Evolutionary conservation across 2,113 vertebrate genomes (phyloP), one percentile per base, ranked within the genome.

Genomic region (Pyrgilauda ruficollis): DNA sequence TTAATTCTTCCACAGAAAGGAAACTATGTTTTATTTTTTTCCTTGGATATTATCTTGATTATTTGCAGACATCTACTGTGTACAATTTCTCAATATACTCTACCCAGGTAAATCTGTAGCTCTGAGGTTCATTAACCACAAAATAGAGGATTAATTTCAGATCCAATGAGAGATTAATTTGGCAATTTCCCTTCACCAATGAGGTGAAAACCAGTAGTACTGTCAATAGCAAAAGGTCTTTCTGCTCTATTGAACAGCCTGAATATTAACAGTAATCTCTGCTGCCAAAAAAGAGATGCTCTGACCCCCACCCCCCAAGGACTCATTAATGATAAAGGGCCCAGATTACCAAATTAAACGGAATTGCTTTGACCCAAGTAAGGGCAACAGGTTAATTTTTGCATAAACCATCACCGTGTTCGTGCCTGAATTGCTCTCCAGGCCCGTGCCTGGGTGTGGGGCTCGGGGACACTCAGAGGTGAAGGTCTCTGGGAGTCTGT

Each of bases 341-440:
- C 81, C 53, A 56, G 95, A 94, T 93, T 91, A 96, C 82, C 78
- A 72, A 94, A 93, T 84, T 92, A 93, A 91, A 91, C 37, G 0
- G 86, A 82, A 93, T 97, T 93, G 89, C 87, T 95, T 87, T 61
- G 90, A 90, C 87, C 66, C 52, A 88, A 86, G 87, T 53, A 31
- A 96, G 94, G 87, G 74, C 83, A 93, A 72, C 80, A 82, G 90
- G 84, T 94, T 96, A 95, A 97, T 94, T 94, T 91, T 76, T 85
- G 86, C 90, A 85, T 75, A 75, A 96, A 49, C 58, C 47, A 31
- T 37, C 81, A 49, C 55, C 0, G 0, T 44, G 61, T 27, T 53
- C 0, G 0, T 76, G 87, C 80, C 73, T 67, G 84, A 87, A 89
- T 90, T 96, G 88, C 94, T 96, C 95, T 83, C 41, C 64, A 56